phyloP scores from a whole-genome alignment of 2,113 vertebrate species.

The Gambusia holbrooki region DNA sequence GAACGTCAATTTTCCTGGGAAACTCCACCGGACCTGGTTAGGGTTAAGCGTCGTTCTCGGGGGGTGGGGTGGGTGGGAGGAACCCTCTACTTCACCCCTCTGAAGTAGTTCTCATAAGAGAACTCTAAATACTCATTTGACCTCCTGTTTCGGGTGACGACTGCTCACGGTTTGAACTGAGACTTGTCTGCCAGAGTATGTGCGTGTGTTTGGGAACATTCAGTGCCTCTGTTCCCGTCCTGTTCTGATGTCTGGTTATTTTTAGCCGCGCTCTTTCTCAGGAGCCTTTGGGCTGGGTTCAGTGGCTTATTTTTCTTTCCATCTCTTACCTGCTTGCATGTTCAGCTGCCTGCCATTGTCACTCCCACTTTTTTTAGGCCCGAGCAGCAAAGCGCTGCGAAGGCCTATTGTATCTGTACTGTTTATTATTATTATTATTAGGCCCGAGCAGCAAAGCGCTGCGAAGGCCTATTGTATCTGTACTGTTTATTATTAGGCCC shows the following conservation, averaged over 20 bases:
- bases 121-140: background rate
- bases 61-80: background rate
- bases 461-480: too few species aligned
- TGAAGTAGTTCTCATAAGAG: background rate
- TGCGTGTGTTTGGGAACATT: conserved; percentile 60
- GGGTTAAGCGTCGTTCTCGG: background rate
- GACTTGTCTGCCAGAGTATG: conserved; percentile 20
- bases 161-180: conserved; percentile 24
- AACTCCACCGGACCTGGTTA: background rate
- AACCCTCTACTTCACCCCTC: conserved; percentile 6
- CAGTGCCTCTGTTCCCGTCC: conserved; percentile 62
- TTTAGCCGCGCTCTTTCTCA: conserved; percentile 63
- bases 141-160: conserved; percentile 18
- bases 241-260: conserved; percentile 70
- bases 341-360: conserved; percentile 15
- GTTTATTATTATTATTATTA: too few species aligned
- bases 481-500: too few species aligned
- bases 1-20: background rate
- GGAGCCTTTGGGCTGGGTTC: conserved; percentile 59
- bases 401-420: too few species aligned
- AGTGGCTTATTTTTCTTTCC: conserved; percentile 59
- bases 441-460: too few species aligned
- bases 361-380: conserved; percentile 12
- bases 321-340: conserved; percentile 49
- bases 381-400: too few species aligned